Percentiles rank a stretch among this genome's conserved stretches.
These are phyloP conservation scores for Trichopoda pennipes DNA, from an alignment of 2,888 invertebrate species.

Conservation along the genomic window DNA sequence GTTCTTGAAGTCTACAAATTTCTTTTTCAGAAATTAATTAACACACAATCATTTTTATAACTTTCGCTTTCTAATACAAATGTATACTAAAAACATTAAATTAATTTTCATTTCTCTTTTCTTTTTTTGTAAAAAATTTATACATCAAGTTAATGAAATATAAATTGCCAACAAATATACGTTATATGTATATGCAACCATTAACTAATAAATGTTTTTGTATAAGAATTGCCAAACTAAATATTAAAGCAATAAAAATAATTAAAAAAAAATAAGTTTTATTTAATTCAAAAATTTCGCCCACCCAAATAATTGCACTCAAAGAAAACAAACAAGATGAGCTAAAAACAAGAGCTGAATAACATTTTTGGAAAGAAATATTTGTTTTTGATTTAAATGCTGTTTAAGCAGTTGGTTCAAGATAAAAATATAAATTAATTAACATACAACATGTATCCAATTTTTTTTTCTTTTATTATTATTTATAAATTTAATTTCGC, in stretches of 20 bases:
- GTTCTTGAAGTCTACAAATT: conserved; percentile 43
- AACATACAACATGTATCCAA: too few relatives aligned
- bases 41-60: conserved; percentile 36
- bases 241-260: conserved; percentile 25
- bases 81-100: neutral
- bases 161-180: neutral
- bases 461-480: too few relatives aligned
- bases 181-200: too few relatives aligned
- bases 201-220: too few relatives aligned
- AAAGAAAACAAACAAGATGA: neutral
- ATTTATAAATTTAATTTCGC: too few relatives aligned
- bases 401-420: too few relatives aligned
- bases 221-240: conserved; percentile 45
- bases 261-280: conserved; percentile 12
- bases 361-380: too few relatives aligned
- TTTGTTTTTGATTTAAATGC: too few relatives aligned
- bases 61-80: conserved; percentile 41
- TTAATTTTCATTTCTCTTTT: neutral
- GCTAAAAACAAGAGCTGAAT: too few relatives aligned
- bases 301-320: neutral
- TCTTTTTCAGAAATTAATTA: conserved; percentile 29
- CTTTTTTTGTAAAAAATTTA: too few relatives aligned
- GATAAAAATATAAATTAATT: too few relatives aligned
- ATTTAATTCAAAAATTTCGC: conserved; percentile 30
- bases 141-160: neutral